Conservation (phyloP, 2,797 vertebrate species). For the Bradypodion ventrale region DNA sequence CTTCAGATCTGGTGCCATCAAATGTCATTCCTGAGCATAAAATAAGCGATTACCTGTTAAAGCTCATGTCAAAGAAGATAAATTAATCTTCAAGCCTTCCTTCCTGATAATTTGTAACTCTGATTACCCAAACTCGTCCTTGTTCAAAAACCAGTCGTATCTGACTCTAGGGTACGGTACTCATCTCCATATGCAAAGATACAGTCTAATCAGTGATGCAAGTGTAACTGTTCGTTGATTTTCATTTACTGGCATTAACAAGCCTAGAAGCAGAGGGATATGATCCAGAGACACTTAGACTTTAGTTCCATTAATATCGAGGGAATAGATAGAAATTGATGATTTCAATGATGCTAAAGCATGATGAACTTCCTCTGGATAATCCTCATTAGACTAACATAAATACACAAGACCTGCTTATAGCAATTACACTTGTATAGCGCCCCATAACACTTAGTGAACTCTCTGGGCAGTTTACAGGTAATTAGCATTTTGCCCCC, state of each 20-base stretch:
- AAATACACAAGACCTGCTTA: fast-evolving
- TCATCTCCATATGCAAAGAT: constrained; percentile 2
- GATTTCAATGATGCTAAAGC: not conserved
- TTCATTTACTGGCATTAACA: fast-evolving
- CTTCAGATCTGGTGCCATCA: not conserved
- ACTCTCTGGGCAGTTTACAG: too few relatives aligned
- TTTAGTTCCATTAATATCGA: not conserved
- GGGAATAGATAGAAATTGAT: too few relatives aligned
- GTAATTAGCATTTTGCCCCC: too few relatives aligned
- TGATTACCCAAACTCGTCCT: too few relatives aligned
- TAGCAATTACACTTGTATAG: too few relatives aligned
- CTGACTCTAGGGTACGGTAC: too few relatives aligned
- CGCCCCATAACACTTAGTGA: too few relatives aligned
- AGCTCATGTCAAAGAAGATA: not conserved
- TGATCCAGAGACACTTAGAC: not conserved
- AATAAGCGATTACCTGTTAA: not conserved
- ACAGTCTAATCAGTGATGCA: not conserved
- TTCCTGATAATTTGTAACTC: not conserved
- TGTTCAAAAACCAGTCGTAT: too few relatives aligned
- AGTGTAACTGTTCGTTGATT: not conserved
- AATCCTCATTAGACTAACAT: not conserved
- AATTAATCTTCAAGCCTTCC: not conserved
- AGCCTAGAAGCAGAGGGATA: constrained; percentile 6
- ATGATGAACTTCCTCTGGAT: not conserved
- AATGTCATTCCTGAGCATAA: not conserved